Evolutionary conservation across 92 coral and sea anemone genomes (phyloP), one percentile per base, ranked within the genome.

Genomic region (Isaurus tuberculatus): DNA sequence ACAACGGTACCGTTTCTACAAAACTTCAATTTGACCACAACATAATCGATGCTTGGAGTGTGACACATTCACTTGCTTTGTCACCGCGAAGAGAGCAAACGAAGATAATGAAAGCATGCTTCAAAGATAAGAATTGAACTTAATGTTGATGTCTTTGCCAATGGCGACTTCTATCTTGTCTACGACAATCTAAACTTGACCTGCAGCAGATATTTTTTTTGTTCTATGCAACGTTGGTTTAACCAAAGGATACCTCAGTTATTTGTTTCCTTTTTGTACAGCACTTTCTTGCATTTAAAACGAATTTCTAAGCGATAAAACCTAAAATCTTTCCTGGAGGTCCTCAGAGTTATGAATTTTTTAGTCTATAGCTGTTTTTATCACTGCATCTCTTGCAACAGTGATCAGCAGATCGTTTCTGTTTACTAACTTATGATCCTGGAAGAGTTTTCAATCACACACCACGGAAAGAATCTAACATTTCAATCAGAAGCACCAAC

Each of bases 331-430:
- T 49, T 77, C 32, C 33, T 51, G 57, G 42, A 20, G 33, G 36
- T 53, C 58, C 69, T 77, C 68, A 30, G 64, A 33, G 33, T 34
- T 33, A 53, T 8, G 32, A 17, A 32, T 27, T 46, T 37, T 29
- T 26, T 36, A 44, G 34, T 61, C 31, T 23, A 71, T 71, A 71
- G 36, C 60, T 44, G 43, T 8, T 46, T 34, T 51, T 58, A 58
- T 57, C 80, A 74, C 80, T 74, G 69, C 82, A 57, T 51, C 58
- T 77, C 25, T 67, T 77, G 82, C 82, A 40, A 77, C 34, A 58
- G 82, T 58, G 82, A 77, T 65, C 33, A 26, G 14, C 34, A 33
- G 25, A 10, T 33, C 23, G 34, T 8, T 23, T 43, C 32, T 46
- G 49, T 20, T 33, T n/a, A 26, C 33, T 49, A 34, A 58, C 32